Evolutionary conservation across 2,888 invertebrate species (phyloP).

Genomic region (Drosophila melanocephala): DNA sequence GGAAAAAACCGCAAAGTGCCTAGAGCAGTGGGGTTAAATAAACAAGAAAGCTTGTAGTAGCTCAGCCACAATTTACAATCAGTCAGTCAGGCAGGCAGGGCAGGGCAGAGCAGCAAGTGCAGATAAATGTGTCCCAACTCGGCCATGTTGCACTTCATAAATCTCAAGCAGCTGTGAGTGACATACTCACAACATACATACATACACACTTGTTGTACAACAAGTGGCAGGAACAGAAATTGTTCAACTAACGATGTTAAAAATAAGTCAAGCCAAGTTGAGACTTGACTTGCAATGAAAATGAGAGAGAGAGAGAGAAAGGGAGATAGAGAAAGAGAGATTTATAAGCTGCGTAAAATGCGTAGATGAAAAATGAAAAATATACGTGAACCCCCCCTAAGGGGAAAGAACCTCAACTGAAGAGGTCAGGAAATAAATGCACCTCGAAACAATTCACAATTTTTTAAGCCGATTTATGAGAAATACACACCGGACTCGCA

Average conservation of each 20-base stretch:
- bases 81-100: neutral
- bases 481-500: conserved; percentile 65
- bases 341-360: conserved; percentile 65
- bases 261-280: conserved; percentile 70
- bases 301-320: conserved; percentile 14
- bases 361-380: conserved; percentile 59
- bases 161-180: conserved; percentile 73
- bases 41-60: conserved; percentile 36
- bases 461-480: conserved; percentile 80
- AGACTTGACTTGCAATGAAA: conserved; percentile 48
- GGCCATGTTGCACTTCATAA: conserved; percentile 76
- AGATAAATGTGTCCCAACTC: conserved; percentile 48
- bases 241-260: conserved; percentile 72
- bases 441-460: conserved; percentile 21
- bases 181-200: conserved; percentile 44
- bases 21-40: conserved; percentile 32
- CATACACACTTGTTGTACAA: conserved; percentile 55
- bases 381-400: conserved; percentile 48
- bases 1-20: conserved; percentile 19
- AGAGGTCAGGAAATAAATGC: conserved; percentile 56
- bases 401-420: neutral
- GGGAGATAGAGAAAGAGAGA: neutral
- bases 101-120: conserved; percentile 19
- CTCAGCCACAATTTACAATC: conserved; percentile 23
- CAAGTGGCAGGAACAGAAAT: conserved; percentile 60